Base-by-base conservation (phyloP, 1,140 invertebrate genomes). In the Hyposmocoma kahamanoa region DNA sequence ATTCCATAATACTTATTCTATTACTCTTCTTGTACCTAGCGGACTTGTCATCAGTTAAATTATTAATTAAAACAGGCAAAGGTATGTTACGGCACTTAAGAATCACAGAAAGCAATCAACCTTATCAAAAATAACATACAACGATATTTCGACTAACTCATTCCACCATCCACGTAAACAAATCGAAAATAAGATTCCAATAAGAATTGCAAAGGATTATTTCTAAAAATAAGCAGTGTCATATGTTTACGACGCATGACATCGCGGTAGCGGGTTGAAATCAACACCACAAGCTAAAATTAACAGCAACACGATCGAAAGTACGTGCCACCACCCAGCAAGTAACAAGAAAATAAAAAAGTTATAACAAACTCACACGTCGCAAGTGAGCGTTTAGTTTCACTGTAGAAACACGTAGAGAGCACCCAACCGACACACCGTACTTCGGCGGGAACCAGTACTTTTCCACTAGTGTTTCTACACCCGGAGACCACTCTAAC, bases 311-410 rank as follows among this genome's bases (percentile, higher is more conserved):
- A 32, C 30, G 43, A 43, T 17, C 39, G 42, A 26, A 32, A n/a
- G 41, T 50, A 26, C 47, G 44, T 47, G 42, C 47, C 30, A 50
- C 43, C 32, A 46, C 30, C 32, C 36, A 47, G 32, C 30, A 62
- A 44, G 52, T 15, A 67, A 61, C 41, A 56, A 63, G 52, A 54
- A 50, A 61, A 62, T 57, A 60, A 69, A 72, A 72, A 70, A 62
- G 66, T 68, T 74, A 73, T 67, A 74, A 72, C 70, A 83, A 80
- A 83, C 74, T 81, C 70, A 79, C 78, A 82, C 81, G 75, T 77
- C 67, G 67, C 64, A 57, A 68, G 66, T 55, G 56, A 74, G 60
- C 67, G 67, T 75, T 63, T 70, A 56, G 72, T 74, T 74, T 72
- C 57, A 67, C 69, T 69, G 61, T 72, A 76, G 76, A 80, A 81